Evolutionary conservation across 2,113 vertebrate species (phyloP), one percentile per base, ranked within the genome.

Genomic region (Lasiurus cinereus): DNA sequence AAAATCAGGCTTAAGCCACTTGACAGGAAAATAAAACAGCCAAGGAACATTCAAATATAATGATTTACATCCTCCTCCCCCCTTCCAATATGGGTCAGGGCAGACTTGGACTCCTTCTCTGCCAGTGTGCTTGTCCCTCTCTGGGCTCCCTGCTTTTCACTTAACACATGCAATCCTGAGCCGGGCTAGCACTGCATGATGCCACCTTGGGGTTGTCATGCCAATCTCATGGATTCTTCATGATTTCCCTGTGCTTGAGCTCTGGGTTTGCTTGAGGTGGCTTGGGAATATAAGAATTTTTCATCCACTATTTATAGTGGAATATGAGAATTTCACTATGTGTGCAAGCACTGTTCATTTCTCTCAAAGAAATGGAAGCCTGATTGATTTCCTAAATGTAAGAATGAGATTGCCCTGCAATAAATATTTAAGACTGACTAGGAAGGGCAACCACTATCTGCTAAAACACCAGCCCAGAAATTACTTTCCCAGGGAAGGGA

Each of bases 361-460:
- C 74, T 91, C 74, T 94, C 93, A 95, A 96, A 95, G 97, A 97
- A 97, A 96, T 89, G 94, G 97, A 97, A 97, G 94, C 94, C 95
- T 95, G 97, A 96, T 90, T 98, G 97, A 96, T 98, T 98, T 97
- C 96, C 96, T 97, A 79, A 31, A 0, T 90, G 94, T 96, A 95
- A 88, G 96, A 96, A 94, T 70, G 72, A 98, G 95, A 97, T 95
- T 92, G 96, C 88, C 93, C 96, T 48, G 92, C 94, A 97, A 97
- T 98, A 98, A 96, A 66, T 91, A 96, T 91, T 98, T 95, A 98
- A 98, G 90, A 94, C 96, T 98, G 88, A 83, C 80, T 97, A 97
- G 96, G 97, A 98, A 97, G 87, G 82, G 95, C 86, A 79, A 52
- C 92, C 18, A 56, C 66, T 83, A 93, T 96, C 95, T 96, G 85